These are phyloP conservation scores for Acrocephalus scirpaceus DNA, from an alignment of 2,797 vertebrate species.

Conservation along the genomic window DNA sequence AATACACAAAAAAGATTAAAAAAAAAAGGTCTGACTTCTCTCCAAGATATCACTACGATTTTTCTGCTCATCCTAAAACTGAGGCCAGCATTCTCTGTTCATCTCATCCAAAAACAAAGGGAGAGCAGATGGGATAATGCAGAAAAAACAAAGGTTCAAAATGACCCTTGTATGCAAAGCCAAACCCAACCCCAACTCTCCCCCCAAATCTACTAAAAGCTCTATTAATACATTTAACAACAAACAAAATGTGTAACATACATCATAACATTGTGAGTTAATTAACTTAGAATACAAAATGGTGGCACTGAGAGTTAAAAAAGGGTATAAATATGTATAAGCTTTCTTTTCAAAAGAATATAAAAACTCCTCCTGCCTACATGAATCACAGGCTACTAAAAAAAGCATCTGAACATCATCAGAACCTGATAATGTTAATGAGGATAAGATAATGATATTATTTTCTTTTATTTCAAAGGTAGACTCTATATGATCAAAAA, in stretches of 20 bases:
- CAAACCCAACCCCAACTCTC: background rate
- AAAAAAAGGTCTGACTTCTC: background rate
- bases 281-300: conserved; percentile 49
- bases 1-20: background rate
- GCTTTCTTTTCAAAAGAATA: conserved; percentile 70
- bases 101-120: background rate
- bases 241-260: background rate
- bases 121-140: conserved; percentile 6
- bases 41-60: background rate
- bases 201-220: background rate
- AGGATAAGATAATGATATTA: conserved; percentile 63
- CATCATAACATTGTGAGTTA: background rate
- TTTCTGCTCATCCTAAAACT: background rate
- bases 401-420: conserved; percentile 63
- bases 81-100: background rate
- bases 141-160: background rate
- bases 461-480: conserved; percentile 42
- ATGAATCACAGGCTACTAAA: conserved; percentile 65
- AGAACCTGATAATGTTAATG: conserved; percentile 62
- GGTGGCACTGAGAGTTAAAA: conserved; percentile 69
- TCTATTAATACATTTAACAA: background rate
- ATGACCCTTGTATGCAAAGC: background rate
- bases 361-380: conserved; percentile 70
- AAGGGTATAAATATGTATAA: conserved; percentile 79
- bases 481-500: conserved; percentile 66